Base-by-base conservation (phyloP, 1,140 invertebrate genomes). In the Cardiocondyla obscurior region DNA sequence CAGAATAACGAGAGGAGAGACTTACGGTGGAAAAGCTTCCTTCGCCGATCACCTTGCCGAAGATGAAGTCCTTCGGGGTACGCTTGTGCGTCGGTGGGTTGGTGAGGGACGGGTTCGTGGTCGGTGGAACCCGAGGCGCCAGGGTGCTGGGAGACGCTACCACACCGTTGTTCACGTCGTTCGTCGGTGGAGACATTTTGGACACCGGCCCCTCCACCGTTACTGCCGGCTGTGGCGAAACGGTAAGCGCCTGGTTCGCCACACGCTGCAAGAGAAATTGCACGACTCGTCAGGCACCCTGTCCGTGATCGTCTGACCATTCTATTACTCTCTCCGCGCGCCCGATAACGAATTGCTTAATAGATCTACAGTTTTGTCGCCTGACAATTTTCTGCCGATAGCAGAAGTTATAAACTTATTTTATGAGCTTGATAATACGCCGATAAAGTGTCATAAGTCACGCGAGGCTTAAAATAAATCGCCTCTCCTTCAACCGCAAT, bases 21-120 rank as follows among this genome's bases (percentile, higher is more conserved):
- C 94, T 95, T 93, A 97, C 99, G 57, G 97, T 98, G 84, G 98
- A 99, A 94, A 98, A 99, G 92, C 98, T 99, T 76, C 99, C 99
- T 94, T 99, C 98, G 81, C 98, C 99, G 88, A 99, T 97, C 69
- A 98, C 95, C 95, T 98, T 99, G 39, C 98, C 98, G 95, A 99
- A 99, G 85, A 98, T 97, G 93, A 98, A 99, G 93, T 99, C 98
- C 88, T 96, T 96, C n/a, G 97, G 95, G 8, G 95, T 96, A 86
- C 96, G 95, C 90, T 97, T 98, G 62, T 92, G 93, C 49, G 95
- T 95, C 70, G 94, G 84, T 86, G 92, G 89, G 94, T 95, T 93
- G 67, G 76, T 82, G 39, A 90, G 83, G n/a, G 85, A 81, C 74
- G 92, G 89, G 81, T 91, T 92, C 51, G 81, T 82, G 60, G 90